A percentile compares a stretch with the other conserved stretches of the same genome.
Conservation (phyloP, 2,888 invertebrate species). For the Palloptera scutellata region DNA sequence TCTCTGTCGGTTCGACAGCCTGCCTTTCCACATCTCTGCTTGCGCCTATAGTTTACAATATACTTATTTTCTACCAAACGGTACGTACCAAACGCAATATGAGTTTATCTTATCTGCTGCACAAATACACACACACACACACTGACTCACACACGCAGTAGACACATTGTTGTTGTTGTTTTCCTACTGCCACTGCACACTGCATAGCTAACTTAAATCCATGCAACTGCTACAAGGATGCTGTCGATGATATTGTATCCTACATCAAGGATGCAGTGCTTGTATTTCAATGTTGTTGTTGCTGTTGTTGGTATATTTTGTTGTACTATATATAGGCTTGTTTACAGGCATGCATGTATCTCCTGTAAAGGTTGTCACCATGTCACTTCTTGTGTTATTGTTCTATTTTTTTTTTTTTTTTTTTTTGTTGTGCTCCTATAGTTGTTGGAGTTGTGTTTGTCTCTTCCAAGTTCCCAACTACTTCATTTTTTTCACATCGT, state of each 20-base stretch:
- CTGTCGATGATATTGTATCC: slow-evolving; percentile 41
- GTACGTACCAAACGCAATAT: slow-evolving; percentile 11
- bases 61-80: slow-evolving; percentile 16
- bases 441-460: not conserved
- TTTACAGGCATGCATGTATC: not conserved
- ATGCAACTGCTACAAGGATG: slow-evolving; percentile 24
- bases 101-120: slow-evolving; percentile 25
- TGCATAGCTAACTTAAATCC: slow-evolving; percentile 1
- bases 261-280: slow-evolving; percentile 24
- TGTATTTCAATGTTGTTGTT: not conserved
- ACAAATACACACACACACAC: slow-evolving; percentile 3
- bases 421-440: not conserved
- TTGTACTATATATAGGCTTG: not conserved
- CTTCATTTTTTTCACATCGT: slow-evolving; percentile 33
- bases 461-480: slow-evolving; percentile 15
- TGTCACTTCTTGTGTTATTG: slow-evolving; percentile 3
- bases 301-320: not conserved
- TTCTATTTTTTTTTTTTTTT: slow-evolving; percentile 5
- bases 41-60: slow-evolving; percentile 18
- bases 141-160: not conserved
- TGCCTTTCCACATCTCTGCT: not conserved
- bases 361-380: slow-evolving; percentile 19
- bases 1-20: too few species aligned
- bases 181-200: not conserved
- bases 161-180: slow-evolving; percentile 13